Conservation (phyloP, 2,797 vertebrate species). For the Sylvia borin region DNA sequence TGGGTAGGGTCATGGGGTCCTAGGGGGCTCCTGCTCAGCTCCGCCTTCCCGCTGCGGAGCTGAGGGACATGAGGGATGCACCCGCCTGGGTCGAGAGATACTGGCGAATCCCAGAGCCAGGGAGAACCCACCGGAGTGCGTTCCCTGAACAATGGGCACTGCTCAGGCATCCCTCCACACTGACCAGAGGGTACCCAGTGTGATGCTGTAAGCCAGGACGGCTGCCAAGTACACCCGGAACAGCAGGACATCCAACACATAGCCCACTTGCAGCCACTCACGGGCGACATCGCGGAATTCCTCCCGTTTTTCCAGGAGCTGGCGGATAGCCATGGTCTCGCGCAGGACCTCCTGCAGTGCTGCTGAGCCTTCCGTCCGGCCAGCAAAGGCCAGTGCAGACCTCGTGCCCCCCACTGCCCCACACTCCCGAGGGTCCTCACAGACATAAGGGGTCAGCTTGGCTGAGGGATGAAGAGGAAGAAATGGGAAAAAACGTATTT, state of each 20-base stretch:
- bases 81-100: not conserved
- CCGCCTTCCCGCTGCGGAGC: not conserved
- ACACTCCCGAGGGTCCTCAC: slow-evolving; percentile 67
- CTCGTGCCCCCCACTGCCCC: not conserved
- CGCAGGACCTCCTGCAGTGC: slow-evolving; percentile 83
- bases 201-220: slow-evolving; percentile 88
- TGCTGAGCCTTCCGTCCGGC: slow-evolving; percentile 63
- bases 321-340: slow-evolving; percentile 86
- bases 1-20: not conserved
- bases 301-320: slow-evolving; percentile 88
- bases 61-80: not conserved
- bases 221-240: slow-evolving; percentile 90
- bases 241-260: slow-evolving; percentile 90
- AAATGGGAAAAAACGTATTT: not conserved
- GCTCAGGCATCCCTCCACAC: slow-evolving; percentile 87
- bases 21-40: not conserved
- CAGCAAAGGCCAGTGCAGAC: not conserved
- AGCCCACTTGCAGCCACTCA: slow-evolving; percentile 95
- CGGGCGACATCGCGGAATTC: slow-evolving; percentile 84
- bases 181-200: slow-evolving; percentile 90
- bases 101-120: not conserved
- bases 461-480: slow-evolving; percentile 62
- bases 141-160: fast-evolving
- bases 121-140: not conserved
- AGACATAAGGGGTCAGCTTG: slow-evolving; percentile 78